Conservation (phyloP, 2,797 vertebrate species). For the Hipposideros larvatus region DNA sequence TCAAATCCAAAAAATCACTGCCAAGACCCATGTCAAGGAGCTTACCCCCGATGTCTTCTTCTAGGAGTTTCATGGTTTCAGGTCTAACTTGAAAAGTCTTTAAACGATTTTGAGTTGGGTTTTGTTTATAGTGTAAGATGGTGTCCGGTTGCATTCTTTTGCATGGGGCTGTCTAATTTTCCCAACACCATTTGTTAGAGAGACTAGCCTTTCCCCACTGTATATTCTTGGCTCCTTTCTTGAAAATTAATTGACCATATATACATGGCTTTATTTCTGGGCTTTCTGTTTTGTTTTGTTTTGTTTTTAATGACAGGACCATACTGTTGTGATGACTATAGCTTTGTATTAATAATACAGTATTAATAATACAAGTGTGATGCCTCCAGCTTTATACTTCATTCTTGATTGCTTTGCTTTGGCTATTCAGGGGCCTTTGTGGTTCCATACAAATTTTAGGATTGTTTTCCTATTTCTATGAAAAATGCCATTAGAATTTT, state of each 20-base stretch:
- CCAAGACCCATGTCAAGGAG: neutral
- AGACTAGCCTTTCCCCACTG: neutral
- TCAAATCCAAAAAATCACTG: neutral
- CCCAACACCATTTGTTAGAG: neutral
- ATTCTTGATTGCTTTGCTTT: neutral
- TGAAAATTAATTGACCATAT: neutral
- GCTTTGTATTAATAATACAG: neutral
- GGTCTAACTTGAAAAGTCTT: neutral
- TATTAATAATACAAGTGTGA: neutral
- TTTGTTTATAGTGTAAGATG: neutral
- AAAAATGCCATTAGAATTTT: neutral
- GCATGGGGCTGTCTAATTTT: neutral
- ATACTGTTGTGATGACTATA: neutral
- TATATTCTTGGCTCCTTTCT: neutral
- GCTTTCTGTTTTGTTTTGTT: neutral
- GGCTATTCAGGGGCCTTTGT: neutral
- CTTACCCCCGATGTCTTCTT: neutral
- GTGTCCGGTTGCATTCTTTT: neutral
- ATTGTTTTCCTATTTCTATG: neutral
- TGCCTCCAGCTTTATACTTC: neutral
- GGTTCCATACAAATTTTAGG: neutral
- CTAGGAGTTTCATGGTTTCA: neutral
- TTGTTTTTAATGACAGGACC: neutral
- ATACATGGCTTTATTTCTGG: neutral
- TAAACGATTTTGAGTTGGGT: neutral